Conservation (phyloP, 2,113 vertebrate genomes). For the Recurvirostra avosetta region DNA sequence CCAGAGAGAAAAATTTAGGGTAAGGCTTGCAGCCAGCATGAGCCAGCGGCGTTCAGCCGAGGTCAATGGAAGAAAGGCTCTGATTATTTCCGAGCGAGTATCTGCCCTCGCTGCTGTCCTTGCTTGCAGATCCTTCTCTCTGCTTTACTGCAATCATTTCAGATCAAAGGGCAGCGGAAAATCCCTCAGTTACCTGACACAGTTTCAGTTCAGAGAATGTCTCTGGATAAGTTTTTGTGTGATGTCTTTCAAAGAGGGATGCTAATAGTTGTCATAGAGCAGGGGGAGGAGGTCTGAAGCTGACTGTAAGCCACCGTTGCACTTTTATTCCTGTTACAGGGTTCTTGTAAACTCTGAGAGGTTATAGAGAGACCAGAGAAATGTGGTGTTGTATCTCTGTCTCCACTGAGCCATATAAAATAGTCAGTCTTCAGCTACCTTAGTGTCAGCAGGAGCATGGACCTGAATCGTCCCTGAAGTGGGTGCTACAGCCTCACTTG, state of each 20-base stretch:
- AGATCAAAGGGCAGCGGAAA: not conserved
- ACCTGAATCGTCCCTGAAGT: not conserved
- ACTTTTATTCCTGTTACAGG: not conserved
- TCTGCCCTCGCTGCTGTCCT: not conserved
- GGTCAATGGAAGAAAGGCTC: not conserved
- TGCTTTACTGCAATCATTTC: not conserved
- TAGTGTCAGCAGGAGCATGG: not conserved
- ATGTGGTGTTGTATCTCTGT: not conserved
- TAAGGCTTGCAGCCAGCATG: not conserved
- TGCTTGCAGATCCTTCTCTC: not conserved
- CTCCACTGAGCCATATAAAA: not conserved
- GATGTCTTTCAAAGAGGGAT: not conserved
- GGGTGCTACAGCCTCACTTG: not conserved
- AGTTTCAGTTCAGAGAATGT: not conserved
- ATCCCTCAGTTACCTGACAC: not conserved
- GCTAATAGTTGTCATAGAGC: not conserved
- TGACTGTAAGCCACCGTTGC: not conserved
- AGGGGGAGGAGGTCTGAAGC: not conserved
- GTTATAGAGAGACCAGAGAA: not conserved
- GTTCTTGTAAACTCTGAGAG: not conserved
- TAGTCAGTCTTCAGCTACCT: not conserved
- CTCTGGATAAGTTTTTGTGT: not conserved
- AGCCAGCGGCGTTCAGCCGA: not conserved
- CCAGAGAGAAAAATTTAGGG: not conserved
- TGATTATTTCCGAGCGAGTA: rapidly evolving